A percentile compares a stretch with the other conserved stretches of the same genome.
phyloP scores from a whole-genome alignment of 1,140 invertebrate species.

The Leptinotarsa lineolata region DNA sequence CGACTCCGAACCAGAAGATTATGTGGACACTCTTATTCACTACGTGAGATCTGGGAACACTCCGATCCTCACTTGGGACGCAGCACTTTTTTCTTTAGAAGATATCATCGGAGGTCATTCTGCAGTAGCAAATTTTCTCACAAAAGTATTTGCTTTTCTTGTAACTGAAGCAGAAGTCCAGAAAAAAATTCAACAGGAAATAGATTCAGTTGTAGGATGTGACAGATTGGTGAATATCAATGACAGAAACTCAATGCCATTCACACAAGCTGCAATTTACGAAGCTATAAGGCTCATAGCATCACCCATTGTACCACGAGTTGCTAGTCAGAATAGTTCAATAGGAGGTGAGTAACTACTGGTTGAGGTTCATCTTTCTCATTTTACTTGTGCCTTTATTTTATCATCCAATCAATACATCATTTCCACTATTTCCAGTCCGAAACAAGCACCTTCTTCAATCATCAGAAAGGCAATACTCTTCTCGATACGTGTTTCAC shows the following conservation, averaged over 20 bases:
- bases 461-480: too few species aligned
- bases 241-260: conserved; percentile 71
- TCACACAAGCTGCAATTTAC: conserved; percentile 78
- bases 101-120: conserved; percentile 87
- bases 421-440: too few species aligned
- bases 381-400: too few species aligned
- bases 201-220: conserved; percentile 57
- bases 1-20: conserved; percentile 65
- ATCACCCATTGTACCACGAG: conserved; percentile 89
- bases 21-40: conserved; percentile 74
- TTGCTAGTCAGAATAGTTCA: conserved; percentile 75
- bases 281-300: conserved; percentile 79
- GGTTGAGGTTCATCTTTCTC: too few species aligned
- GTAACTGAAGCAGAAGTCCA: conserved; percentile 64
- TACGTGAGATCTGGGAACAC: conserved; percentile 61
- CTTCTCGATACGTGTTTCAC: too few species aligned
- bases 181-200: conserved; percentile 69
- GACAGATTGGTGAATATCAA: conserved; percentile 42
- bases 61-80: conserved; percentile 63
- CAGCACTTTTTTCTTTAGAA: conserved; percentile 77
- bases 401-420: too few species aligned
- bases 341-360: conserved; percentile 61
- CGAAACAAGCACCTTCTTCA: too few species aligned
- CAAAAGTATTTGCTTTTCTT: conserved; percentile 62
- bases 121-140: conserved; percentile 78